Conservation (phyloP, 2,888 invertebrate genomes). For the Hedya salicella region DNA sequence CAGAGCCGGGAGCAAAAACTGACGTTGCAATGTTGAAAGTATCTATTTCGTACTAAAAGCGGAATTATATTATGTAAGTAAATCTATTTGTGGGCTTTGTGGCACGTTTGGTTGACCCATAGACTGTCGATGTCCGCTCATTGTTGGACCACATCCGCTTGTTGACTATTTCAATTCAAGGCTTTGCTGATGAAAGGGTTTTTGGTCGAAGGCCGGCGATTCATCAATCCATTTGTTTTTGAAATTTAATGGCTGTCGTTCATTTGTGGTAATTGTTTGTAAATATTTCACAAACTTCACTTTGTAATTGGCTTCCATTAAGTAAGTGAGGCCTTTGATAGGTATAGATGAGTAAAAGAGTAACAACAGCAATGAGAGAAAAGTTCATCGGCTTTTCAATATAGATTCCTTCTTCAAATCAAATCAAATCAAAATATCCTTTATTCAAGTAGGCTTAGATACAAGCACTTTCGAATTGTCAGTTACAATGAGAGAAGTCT, state of each 20-base stretch:
- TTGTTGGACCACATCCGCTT: slow-evolving; percentile 31
- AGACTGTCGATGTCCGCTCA: slow-evolving; percentile 28
- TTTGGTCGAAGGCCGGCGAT: slow-evolving; percentile 19
- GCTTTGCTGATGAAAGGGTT: slow-evolving; percentile 10
- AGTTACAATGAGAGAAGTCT: too few relatives aligned
- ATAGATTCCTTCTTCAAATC: too few relatives aligned
- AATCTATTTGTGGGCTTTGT: slow-evolving; percentile 39
- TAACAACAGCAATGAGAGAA: too few relatives aligned
- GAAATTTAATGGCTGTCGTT: neutral
- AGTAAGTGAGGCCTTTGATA: too few relatives aligned
- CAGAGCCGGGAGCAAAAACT: slow-evolving; percentile 22
- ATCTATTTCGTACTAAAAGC: slow-evolving; percentile 38
- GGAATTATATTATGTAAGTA: slow-evolving; percentile 35
- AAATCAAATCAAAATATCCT: too few relatives aligned
- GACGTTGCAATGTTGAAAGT: slow-evolving; percentile 40
- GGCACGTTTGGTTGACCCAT: slow-evolving; percentile 26
- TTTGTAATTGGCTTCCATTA: neutral
- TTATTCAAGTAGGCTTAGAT: too few relatives aligned
- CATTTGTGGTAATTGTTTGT: neutral
- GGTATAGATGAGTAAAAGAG: too few relatives aligned
- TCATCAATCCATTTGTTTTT: slow-evolving; percentile 31
- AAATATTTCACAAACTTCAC: slow-evolving; percentile 6
- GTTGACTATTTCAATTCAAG: slow-evolving; percentile 16
- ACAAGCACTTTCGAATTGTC: too few relatives aligned
- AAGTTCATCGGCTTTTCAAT: too few relatives aligned